Evolutionary conservation across 2,888 invertebrate genomes (phyloP).

Genomic region (Coecobrya sp.): DNA sequence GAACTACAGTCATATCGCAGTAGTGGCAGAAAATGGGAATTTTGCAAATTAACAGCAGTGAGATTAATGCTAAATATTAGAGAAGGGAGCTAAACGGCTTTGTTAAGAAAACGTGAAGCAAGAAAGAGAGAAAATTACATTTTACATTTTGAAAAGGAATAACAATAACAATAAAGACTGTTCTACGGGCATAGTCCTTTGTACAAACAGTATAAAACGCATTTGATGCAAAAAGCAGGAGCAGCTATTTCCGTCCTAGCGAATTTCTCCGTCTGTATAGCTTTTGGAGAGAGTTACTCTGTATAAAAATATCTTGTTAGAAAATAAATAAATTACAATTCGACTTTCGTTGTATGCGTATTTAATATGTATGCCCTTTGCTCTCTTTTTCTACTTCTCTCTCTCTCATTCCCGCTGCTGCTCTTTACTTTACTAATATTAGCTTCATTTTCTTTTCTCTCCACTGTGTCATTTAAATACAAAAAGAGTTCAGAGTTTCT

Average conservation of each 20-base stretch:
- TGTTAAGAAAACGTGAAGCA: background rate
- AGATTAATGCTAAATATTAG: conserved; percentile 2
- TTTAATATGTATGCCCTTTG: background rate
- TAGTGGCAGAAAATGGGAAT: background rate
- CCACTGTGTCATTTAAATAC: background rate
- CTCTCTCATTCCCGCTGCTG: background rate
- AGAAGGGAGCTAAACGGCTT: background rate
- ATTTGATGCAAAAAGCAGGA: too few species aligned
- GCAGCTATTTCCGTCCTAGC: too few species aligned
- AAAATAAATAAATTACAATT: conserved; percentile 10
- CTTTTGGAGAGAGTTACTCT: too few species aligned
- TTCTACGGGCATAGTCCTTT: too few species aligned
- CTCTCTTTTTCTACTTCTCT: background rate
- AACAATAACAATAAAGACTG: background rate
- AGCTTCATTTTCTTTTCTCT: background rate
- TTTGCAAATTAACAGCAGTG: background rate
- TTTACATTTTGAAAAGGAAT: background rate
- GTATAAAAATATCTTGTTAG: background rate
- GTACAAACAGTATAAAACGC: too few species aligned
- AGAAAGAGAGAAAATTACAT: background rate
- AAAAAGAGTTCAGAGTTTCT: background rate
- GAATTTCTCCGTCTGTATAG: too few species aligned
- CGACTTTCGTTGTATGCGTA: background rate
- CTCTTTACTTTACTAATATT: conserved; percentile 16
- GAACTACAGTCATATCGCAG: background rate